Evolutionary conservation across 1,140 invertebrate genomes (phyloP).

Genomic region (Drosophila ironensis): DNA sequence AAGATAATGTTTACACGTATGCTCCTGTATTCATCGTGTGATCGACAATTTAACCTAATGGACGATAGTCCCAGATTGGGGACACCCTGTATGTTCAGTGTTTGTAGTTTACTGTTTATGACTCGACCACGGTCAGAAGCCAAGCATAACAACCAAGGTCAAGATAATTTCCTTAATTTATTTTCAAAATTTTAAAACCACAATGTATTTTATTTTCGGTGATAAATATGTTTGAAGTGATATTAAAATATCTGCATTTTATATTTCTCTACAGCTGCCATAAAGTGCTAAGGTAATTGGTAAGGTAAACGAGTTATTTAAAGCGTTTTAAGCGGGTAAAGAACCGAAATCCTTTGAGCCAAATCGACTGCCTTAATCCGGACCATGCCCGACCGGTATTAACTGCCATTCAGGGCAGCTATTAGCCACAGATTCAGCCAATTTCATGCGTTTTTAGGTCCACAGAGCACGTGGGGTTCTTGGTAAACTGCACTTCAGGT

Average conservation of each 20-base stretch:
- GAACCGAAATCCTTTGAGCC: too few relatives aligned
- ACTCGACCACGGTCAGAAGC: conserved; percentile 10
- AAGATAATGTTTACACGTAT: not conserved
- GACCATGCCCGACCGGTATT: not conserved
- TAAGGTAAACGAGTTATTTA: too few relatives aligned
- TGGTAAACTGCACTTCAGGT: conserved; percentile 15
- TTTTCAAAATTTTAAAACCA: too few relatives aligned
- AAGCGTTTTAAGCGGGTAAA: too few relatives aligned
- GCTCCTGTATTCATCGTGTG: not conserved
- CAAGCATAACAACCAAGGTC: not conserved
- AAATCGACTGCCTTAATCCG: not conserved
- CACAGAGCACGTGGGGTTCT: not conserved
- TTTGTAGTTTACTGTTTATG: conserved; percentile 29
- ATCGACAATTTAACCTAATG: not conserved
- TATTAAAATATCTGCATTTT: too few relatives aligned
- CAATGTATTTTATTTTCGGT: too few relatives aligned
- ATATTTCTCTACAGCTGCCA: too few relatives aligned
- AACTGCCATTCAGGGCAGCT: conserved; percentile 7
- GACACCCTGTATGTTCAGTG: not conserved
- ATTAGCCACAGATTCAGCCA: conserved; percentile 7
- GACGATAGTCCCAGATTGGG: not conserved
- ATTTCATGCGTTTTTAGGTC: conserved; percentile 7
- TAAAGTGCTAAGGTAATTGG: too few relatives aligned
- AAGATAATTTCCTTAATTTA: not conserved
- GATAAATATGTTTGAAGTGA: too few relatives aligned